These are phyloP conservation scores for Eupithecia inturbata DNA, from an alignment of 2,888 invertebrate genomes.

Conservation along the genomic window DNA sequence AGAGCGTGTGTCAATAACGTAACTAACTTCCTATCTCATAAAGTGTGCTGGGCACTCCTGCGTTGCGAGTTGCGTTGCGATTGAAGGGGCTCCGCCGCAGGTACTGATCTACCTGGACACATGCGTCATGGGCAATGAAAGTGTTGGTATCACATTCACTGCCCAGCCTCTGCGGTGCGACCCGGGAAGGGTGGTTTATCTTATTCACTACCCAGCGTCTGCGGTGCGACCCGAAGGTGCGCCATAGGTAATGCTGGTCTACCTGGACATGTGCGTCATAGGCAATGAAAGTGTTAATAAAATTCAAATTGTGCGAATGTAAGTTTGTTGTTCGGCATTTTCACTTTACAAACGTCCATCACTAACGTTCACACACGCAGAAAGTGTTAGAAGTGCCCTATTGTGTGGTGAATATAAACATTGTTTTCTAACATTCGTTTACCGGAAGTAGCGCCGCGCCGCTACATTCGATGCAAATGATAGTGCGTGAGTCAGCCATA, in stretches of 20 bases:
- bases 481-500: slow-evolving; percentile 35
- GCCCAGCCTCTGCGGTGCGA: background rate
- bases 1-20: background rate
- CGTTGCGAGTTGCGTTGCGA: too few relatives aligned
- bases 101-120: background rate
- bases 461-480: slow-evolving; percentile 49
- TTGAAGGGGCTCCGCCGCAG: background rate
- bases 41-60: background rate
- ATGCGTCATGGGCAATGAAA: background rate
- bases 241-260: background rate
- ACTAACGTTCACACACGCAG: slow-evolving; percentile 28
- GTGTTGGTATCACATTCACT: background rate
- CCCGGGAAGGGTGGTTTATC: too few relatives aligned
- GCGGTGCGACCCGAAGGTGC: background rate
- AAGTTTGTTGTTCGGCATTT: slow-evolving; percentile 18
- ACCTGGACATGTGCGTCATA: background rate
- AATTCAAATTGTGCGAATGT: slow-evolving; percentile 24
- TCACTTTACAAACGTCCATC: slow-evolving; percentile 24
- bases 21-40: background rate
- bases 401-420: slow-evolving; percentile 37
- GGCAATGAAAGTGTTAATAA: background rate
- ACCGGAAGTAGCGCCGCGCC: slow-evolving; percentile 39
- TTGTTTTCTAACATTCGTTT: slow-evolving; percentile 31
- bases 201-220: background rate
- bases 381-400: slow-evolving; percentile 29